Base-by-base conservation (phyloP, 2,888 invertebrate species). In the Pasiphila rectangulata region DNA sequence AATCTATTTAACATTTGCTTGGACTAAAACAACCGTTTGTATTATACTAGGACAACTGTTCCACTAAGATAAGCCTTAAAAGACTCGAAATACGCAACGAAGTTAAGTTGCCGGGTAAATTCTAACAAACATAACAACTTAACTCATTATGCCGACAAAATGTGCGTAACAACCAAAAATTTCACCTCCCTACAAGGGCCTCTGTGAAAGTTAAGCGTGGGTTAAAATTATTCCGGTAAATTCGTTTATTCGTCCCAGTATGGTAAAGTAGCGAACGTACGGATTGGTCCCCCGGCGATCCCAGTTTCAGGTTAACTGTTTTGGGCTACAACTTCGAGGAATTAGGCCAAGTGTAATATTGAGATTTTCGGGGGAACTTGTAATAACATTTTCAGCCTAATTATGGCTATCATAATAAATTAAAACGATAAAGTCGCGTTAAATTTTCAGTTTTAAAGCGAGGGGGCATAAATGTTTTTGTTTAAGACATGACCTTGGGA, bases 171-270 rank as follows among this genome's bases (percentile, higher is more conserved):
- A 60, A 39, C 63, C 67, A 67, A 67, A 75, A 75, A 72, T 70
- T 69, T 63, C 61, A 66, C 71, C 69, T 70, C 55, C 51, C 55
- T 51, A 49, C 56, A 56, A 59, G 63, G 65, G 57, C 55, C 54
- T 50, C 46, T 47, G 56, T 57, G 69, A 68, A 78, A 78, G 79
- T 80, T 79, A 75, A 75, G 68, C 70, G 69, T 64, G 76, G 79
- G 81, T 82, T 84, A 73, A 83, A 85, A 85, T 82, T 84, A 81
- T 79, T 76, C 71, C 72, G 68, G 76, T 76, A 81, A 84, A 86
- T 85, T 83, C 81, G 75, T 82, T 84, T 82, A 81, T 81, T 68
- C 73, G 66, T 70, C 72, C 75, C 68, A 66, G 67, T 65, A 73
- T 62, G 63, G 59, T 51, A 61, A 57, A 61, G 59, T 66, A 59